Evolutionary conservation across 2,888 invertebrate species (phyloP).

Genomic region (Disparrhopalites patrizii): DNA sequence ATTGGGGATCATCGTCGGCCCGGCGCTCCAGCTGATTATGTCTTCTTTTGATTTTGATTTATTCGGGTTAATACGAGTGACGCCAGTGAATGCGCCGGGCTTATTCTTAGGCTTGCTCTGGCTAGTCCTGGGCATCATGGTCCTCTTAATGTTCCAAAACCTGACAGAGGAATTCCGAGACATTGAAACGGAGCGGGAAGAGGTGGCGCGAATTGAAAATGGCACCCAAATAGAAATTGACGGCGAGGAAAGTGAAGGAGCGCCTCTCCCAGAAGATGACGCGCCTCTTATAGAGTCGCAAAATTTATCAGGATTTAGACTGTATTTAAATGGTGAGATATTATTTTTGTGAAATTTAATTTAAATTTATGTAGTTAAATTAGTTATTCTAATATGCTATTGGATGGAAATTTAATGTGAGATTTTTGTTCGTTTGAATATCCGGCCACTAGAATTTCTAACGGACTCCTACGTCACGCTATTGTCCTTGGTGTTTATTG

Average conservation of each 20-base stretch:
- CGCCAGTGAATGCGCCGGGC: neutral
- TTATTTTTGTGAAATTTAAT: too few relatives aligned
- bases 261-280: too few relatives aligned
- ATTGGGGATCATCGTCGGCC: neutral
- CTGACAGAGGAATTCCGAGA: neutral
- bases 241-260: too few relatives aligned
- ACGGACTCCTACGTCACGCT: neutral
- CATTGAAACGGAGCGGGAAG: neutral
- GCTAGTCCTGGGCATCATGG: neutral
- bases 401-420: too few relatives aligned
- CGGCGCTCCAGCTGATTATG: neutral
- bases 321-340: too few relatives aligned
- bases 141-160: neutral
- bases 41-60: neutral
- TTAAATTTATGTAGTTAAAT: too few relatives aligned
- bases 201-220: too few relatives aligned
- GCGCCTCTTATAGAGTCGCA: too few relatives aligned
- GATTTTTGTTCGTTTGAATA: too few relatives aligned
- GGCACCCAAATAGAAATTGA: too few relatives aligned
- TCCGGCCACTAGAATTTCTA: neutral
- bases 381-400: too few relatives aligned
- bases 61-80: neutral
- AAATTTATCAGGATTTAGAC: too few relatives aligned
- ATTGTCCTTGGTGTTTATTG: neutral
- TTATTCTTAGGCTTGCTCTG: neutral